A percentile compares a stretch with the other conserved stretches of the same genome.
These are phyloP conservation scores for Trichacis sp. DNA, from an alignment of 2,888 invertebrate species.

Conservation along the genomic window DNA sequence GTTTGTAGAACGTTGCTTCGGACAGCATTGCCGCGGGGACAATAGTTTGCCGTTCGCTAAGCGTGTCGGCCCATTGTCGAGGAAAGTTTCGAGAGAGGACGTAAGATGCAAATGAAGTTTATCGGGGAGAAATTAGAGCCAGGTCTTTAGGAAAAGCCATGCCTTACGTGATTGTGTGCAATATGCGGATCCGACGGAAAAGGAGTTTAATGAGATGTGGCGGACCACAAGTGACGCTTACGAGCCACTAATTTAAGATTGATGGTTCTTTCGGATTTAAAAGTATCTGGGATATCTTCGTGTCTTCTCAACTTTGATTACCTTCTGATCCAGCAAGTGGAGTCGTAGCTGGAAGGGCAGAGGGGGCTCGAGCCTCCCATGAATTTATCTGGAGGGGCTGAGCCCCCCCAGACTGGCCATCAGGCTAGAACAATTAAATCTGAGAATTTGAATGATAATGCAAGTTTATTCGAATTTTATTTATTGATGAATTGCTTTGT, in stretches of 20 bases:
- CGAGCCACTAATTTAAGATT: too few species aligned
- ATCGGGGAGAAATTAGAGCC: constrained; percentile 39
- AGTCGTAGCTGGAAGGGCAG: too few species aligned
- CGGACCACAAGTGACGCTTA: not conserved
- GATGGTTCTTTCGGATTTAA: too few species aligned
- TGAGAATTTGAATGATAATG: too few species aligned
- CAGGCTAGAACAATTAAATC: too few species aligned
- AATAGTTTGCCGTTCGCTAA: constrained; percentile 36
- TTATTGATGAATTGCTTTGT: too few species aligned
- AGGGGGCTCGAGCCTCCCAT: too few species aligned
- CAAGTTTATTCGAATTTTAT: too few species aligned
- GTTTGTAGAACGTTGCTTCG: constrained; percentile 32
- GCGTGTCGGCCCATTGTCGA: constrained; percentile 36
- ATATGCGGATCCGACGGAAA: not conserved
- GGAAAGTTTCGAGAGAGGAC: constrained; percentile 35
- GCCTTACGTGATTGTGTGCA: not conserved
- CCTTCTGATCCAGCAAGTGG: too few species aligned
- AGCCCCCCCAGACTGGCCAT: too few species aligned
- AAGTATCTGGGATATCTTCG: too few species aligned
- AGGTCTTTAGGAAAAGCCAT: constrained; percentile 1
- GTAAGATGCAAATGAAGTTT: constrained; percentile 42
- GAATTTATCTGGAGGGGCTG: too few species aligned
- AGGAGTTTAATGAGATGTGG: constrained; percentile 1
- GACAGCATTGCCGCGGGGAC: constrained; percentile 44
- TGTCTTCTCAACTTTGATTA: not conserved